Evolutionary conservation across 1,140 invertebrate genomes (phyloP).

Genomic region (Daktulosphaira vitifoliae): DNA sequence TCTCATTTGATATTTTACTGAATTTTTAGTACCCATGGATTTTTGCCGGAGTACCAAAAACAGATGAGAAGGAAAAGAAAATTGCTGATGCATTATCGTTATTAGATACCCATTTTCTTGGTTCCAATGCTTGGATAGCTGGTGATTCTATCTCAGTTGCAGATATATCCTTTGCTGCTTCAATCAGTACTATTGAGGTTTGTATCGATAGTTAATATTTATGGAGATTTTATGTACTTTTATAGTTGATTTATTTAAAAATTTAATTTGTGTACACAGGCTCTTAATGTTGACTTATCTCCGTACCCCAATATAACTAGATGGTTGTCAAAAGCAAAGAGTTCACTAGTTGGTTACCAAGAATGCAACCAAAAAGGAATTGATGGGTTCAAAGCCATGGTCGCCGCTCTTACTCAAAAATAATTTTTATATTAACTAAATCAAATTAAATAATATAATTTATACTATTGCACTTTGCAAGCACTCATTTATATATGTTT

Average conservation of each 20-base stretch:
- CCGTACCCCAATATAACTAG: slow-evolving; percentile 42
- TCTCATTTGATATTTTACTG: background rate
- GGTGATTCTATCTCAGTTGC: slow-evolving; percentile 63
- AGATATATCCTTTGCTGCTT: slow-evolving; percentile 54
- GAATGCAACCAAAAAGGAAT: slow-evolving; percentile 44
- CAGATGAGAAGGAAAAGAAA: slow-evolving; percentile 55
- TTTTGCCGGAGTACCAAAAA: slow-evolving; percentile 54
- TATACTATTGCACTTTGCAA: too few relatives aligned
- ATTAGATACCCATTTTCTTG: slow-evolving; percentile 56
- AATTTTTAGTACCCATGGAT: slow-evolving; percentile 56
- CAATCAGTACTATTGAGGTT: slow-evolving; percentile 57
- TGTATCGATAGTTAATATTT: slow-evolving; percentile 22
- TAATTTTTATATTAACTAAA: too few relatives aligned
- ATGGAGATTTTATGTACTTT: background rate
- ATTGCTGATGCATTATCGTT: slow-evolving; percentile 54
- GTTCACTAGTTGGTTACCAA: slow-evolving; percentile 32
- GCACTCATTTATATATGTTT: too few relatives aligned
- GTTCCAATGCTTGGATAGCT: slow-evolving; percentile 54
- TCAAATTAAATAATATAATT: too few relatives aligned
- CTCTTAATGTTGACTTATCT: slow-evolving; percentile 41
- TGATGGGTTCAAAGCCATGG: slow-evolving; percentile 37
- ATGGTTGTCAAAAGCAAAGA: slow-evolving; percentile 44
- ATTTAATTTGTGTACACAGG: slow-evolving; percentile 37
- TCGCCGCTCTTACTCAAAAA: slow-evolving; percentile 35
- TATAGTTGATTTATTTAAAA: background rate